phyloP scores from a whole-genome alignment of 1,140 invertebrate species.

The Stegodyphus dumicola region DNA sequence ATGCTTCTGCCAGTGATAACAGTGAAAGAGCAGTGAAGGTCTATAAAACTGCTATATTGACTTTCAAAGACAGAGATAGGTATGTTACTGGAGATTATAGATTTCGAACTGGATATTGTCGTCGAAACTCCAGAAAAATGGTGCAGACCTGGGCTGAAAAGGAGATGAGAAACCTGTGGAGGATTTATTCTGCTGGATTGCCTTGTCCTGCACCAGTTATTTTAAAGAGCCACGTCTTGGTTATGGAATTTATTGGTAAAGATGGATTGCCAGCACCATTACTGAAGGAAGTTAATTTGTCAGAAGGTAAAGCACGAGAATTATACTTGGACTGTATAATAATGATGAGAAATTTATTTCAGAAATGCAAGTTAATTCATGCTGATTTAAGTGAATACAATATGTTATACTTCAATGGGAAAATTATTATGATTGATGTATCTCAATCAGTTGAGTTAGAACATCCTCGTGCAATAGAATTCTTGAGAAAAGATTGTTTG shows the following conservation, averaged over 20 bases:
- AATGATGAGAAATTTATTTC: slow-evolving; percentile 80
- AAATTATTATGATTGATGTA: slow-evolving; percentile 90
- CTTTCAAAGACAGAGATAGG: slow-evolving; percentile 88
- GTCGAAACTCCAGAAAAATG: slow-evolving; percentile 84
- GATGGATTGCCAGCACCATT: slow-evolving; percentile 82
- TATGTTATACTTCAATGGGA: slow-evolving; percentile 81
- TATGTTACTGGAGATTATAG: slow-evolving; percentile 91
- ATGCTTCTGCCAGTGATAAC: slow-evolving; percentile 71
- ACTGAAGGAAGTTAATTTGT: slow-evolving; percentile 78
- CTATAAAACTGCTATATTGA: slow-evolving; percentile 89
- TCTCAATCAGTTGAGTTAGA: slow-evolving; percentile 86
- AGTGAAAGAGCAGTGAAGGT: slow-evolving; percentile 69
- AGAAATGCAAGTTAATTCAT: slow-evolving; percentile 84
- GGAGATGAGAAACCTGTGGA: slow-evolving; percentile 87
- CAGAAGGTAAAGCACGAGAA: slow-evolving; percentile 70
- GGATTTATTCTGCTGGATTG: slow-evolving; percentile 70
- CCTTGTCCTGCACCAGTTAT: slow-evolving; percentile 83
- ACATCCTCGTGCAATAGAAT: slow-evolving; percentile 84
- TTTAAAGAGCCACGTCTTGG: slow-evolving; percentile 85
- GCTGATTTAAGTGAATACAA: slow-evolving; percentile 94
- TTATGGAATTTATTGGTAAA: slow-evolving; percentile 89
- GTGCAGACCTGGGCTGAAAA: slow-evolving; percentile 94
- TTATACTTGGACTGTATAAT: slow-evolving; percentile 88
- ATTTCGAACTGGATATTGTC: slow-evolving; percentile 69
- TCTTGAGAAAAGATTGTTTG: slow-evolving; percentile 82